These are phyloP conservation scores for Otolemur garnettii DNA, from an alignment of 2,113 vertebrate species.

Conservation along the genomic window DNA sequence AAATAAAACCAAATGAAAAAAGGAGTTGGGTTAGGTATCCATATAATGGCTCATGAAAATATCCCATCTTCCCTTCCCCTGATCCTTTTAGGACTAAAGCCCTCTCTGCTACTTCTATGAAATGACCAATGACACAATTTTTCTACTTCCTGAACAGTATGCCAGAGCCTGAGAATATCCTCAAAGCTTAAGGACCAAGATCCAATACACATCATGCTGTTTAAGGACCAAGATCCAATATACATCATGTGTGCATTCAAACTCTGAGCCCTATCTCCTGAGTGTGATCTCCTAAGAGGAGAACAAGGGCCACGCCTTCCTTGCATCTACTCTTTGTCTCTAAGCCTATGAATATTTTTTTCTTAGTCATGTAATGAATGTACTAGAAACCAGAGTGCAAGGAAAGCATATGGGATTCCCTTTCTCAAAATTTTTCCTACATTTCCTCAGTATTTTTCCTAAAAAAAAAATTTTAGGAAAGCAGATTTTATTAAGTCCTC, in stretches of 20 bases:
- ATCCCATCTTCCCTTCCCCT: not conserved
- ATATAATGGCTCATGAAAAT: not conserved
- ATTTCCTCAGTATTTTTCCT: not conserved
- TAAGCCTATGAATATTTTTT: not conserved
- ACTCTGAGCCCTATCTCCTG: not conserved
- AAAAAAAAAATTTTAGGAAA: not conserved
- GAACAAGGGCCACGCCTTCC: fast-evolving
- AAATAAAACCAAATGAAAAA: not conserved
- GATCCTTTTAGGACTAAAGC: not conserved
- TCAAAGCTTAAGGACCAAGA: not conserved
- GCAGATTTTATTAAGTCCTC: not conserved
- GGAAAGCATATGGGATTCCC: not conserved
- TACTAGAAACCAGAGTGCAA: not conserved
- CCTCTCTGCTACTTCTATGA: not conserved
- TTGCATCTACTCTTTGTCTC: not conserved
- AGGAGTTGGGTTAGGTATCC: not conserved
- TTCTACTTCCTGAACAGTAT: not conserved
- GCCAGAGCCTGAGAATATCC: not conserved
- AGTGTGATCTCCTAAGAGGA: not conserved
- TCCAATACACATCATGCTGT: not conserved
- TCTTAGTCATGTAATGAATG: not conserved
- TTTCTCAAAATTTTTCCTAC: not conserved
- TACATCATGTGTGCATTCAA: not conserved
- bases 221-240: not conserved
- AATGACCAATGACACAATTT: not conserved